Evolutionary conservation across 2,113 vertebrate genomes (phyloP), one percentile per base, ranked within the genome.

Genomic region (Rattus rattus): DNA sequence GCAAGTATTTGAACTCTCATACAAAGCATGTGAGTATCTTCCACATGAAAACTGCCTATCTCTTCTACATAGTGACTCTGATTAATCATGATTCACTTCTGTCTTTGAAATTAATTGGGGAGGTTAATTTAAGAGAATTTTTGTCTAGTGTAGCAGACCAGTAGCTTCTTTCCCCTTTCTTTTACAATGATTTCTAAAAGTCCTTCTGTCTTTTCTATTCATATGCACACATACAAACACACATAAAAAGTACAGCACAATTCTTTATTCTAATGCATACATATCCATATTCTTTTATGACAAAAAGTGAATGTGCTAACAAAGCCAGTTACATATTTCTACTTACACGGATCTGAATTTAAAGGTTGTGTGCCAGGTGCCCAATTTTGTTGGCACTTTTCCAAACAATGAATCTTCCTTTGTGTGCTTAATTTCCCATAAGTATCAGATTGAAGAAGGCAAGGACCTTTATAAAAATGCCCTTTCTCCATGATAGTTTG

Each of bases 141-240:
- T 72, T 91, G 56, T 20, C 7, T 43, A 28, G 2, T 16, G 6
- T 39, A 83, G 17, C 9, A 39, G 2, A 47, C 8, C 52, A 72
- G 69, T 5, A 33, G 16, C 7, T 6, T 14, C 8, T 4, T 11
- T 1, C 7, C 73, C 8, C 30, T 17, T 5, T 4, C 3, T 84
- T 59, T 19, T 81, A 73, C 28, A 61, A 12, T 69, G 33, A 87
- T 5, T 63, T 91, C 19, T 76, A 16, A 91, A 56, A 76, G 43
- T 7, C 7, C 22, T 2, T 8, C 22, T 39, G 6, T 56, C 6
- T 17, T 30, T n/a, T 36, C 5, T 70, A 2, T 47, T 7, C 3
- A 24, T 72, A 83, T 7, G 54, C 8, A 33, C 9, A 54, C 7
- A 63, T 7, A 43, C 2, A 43, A 43, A 43, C 43, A 3, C 43